Conservation (phyloP, 2,797 vertebrate species). For the Anomalospiza imberbis region DNA sequence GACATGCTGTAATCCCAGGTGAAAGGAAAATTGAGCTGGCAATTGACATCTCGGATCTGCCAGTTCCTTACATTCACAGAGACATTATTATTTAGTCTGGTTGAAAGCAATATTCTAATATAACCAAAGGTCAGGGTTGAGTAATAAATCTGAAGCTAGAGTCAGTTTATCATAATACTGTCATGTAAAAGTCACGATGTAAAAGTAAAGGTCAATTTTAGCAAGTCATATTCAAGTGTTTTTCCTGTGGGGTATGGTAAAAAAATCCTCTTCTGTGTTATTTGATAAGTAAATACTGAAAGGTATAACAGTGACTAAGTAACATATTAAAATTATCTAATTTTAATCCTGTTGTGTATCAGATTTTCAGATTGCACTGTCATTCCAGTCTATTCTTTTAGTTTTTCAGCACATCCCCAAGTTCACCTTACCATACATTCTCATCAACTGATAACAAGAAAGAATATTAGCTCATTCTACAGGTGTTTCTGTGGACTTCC, state of each 20-base stretch:
- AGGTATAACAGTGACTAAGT: not conserved
- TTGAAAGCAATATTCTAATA: conserved; percentile 69
- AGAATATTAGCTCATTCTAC: not conserved
- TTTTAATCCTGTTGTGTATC: not conserved
- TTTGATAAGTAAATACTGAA: not conserved
- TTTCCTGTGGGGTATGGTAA: conserved; percentile 13
- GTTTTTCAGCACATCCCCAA: not conserved
- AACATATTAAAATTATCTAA: not conserved
- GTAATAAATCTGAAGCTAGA: conserved; percentile 65
- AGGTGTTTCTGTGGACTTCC: not conserved
- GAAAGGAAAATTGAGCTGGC: conserved; percentile 46
- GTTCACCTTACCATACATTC: not conserved
- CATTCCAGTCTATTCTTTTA: not conserved
- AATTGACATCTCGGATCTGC: conserved; percentile 56
- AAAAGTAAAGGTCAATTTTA: conserved; percentile 71
- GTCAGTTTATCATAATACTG: conserved; percentile 69
- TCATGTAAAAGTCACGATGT: conserved; percentile 68
- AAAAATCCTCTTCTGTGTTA: not conserved
- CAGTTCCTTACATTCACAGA: conserved; percentile 47
- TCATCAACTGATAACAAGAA: not conserved
- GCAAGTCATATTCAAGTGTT: conserved; percentile 50
- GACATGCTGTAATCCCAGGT: conserved; percentile 52
- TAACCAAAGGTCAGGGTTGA: conserved; percentile 67
- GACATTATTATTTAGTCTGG: conserved; percentile 60
- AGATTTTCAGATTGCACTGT: not conserved